Conservation (phyloP, 2,113 vertebrate species). For the Hippotragus niger region DNA sequence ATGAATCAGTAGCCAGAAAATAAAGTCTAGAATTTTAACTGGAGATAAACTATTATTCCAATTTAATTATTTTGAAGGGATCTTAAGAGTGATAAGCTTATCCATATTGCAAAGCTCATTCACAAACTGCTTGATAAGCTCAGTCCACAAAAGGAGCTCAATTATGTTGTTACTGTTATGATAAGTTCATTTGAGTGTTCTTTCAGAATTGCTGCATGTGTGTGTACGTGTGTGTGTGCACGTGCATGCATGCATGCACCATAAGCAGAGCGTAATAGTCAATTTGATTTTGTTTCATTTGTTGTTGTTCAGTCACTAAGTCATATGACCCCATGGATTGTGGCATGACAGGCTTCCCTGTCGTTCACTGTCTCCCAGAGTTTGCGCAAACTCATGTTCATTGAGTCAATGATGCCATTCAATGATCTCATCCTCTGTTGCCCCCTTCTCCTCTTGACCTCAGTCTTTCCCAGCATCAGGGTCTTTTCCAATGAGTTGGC, state of each 20-base stretch:
- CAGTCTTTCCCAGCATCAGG: background rate
- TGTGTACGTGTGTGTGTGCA: background rate
- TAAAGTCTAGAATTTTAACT: conserved; percentile 24
- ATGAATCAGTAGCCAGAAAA: conserved; percentile 24
- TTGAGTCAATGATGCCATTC: background rate
- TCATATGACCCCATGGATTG: background rate
- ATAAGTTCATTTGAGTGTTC: conserved; percentile 5
- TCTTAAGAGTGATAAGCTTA: conserved; percentile 7
- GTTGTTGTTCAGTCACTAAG: background rate
- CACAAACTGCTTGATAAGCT: conserved; percentile 57
- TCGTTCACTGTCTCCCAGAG: background rate
- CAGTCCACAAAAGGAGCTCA: conserved; percentile 47
- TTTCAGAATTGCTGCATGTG: background rate
- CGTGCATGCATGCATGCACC: rapidly evolving
- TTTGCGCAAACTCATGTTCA: background rate
- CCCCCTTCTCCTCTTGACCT: background rate
- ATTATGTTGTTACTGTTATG: conserved; percentile 36
- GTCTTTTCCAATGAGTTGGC: background rate
- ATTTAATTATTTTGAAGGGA: conserved; percentile 46
- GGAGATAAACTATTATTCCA: background rate
- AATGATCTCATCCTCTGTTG: background rate
- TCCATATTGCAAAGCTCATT: conserved; percentile 6
- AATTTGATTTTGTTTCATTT: background rate
- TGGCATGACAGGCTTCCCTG: background rate
- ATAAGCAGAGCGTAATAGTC: background rate